Percentiles rank a stretch among this genome's conserved stretches.
Conservation (phyloP, 2,113 vertebrate species). For the Ageneiosus marmoratus region DNA sequence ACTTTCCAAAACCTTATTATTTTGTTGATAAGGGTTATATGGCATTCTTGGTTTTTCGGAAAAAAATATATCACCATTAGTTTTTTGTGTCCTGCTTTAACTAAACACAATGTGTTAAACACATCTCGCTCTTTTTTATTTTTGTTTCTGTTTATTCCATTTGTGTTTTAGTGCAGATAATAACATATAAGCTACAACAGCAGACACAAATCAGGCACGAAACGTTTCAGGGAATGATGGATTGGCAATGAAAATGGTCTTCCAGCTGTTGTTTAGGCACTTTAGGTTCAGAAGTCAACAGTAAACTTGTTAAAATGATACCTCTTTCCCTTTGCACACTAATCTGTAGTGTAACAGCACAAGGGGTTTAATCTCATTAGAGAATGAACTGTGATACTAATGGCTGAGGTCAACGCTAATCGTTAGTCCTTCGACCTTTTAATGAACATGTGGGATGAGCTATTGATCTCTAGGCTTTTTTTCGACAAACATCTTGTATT, state of each 20-base stretch:
- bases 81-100: neutral
- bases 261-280: neutral
- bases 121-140: neutral
- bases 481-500: neutral
- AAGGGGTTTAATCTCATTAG: slow-evolving; percentile 20
- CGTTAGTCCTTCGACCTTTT: neutral
- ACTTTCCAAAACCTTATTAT: neutral
- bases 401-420: slow-evolving; percentile 9
- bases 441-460: neutral
- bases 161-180: neutral
- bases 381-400: neutral
- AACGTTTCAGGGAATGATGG: neutral
- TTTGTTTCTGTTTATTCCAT: neutral
- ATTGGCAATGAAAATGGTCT: neutral
- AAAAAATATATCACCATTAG: too few relatives aligned
- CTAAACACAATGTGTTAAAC: neutral
- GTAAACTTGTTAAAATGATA: slow-evolving; percentile 17
- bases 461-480: neutral
- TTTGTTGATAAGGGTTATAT: neutral
- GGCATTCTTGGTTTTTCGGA: neutral
- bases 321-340: neutral
- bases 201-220: neutral
- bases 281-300: slow-evolving; percentile 4
- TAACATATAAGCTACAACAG: neutral
- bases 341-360: neutral